A percentile compares a stretch with the other conserved stretches of the same genome.
Conservation (phyloP, 2,888 invertebrate genomes). For the Pheosia gnoma region DNA sequence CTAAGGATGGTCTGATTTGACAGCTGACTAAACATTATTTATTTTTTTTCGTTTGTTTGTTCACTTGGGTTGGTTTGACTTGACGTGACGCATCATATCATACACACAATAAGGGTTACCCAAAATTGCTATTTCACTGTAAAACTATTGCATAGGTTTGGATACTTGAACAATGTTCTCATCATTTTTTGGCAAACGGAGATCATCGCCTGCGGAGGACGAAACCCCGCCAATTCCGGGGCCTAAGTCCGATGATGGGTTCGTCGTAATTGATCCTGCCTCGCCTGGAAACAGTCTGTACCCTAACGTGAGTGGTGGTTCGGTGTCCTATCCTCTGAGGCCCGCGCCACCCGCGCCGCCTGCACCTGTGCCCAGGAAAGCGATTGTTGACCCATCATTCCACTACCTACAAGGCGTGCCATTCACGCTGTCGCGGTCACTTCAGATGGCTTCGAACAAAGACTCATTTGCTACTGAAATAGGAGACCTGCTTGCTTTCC, state of each 20-base stretch:
- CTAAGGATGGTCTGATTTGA: too few relatives aligned
- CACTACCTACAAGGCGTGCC: slow-evolving; percentile 84
- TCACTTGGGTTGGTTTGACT: too few relatives aligned
- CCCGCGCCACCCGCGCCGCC: slow-evolving; percentile 72
- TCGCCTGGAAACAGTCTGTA: slow-evolving; percentile 61
- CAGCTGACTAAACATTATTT: too few relatives aligned
- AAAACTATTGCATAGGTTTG: neutral
- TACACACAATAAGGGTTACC: too few relatives aligned
- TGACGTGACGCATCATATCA: too few relatives aligned
- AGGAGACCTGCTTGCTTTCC: slow-evolving; percentile 78
- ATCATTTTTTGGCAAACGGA: slow-evolving; percentile 75
- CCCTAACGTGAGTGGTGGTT: slow-evolving; percentile 59
- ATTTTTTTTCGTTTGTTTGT: too few relatives aligned
- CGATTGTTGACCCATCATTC: slow-evolving; percentile 58
- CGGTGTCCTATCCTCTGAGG: slow-evolving; percentile 52
- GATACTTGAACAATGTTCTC: slow-evolving; percentile 65
- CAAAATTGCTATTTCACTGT: too few relatives aligned
- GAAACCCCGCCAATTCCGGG: slow-evolving; percentile 77
- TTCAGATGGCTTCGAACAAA: slow-evolving; percentile 74
- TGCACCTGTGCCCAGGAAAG: slow-evolving; percentile 46
- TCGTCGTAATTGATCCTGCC: slow-evolving; percentile 67
- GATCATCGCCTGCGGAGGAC: slow-evolving; percentile 75
- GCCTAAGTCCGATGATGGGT: slow-evolving; percentile 67
- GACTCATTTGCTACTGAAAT: slow-evolving; percentile 78
- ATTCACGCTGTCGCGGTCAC: slow-evolving; percentile 76